Evolutionary conservation across 2,113 vertebrate species (phyloP).

Genomic region (Cygnus buccinator): DNA sequence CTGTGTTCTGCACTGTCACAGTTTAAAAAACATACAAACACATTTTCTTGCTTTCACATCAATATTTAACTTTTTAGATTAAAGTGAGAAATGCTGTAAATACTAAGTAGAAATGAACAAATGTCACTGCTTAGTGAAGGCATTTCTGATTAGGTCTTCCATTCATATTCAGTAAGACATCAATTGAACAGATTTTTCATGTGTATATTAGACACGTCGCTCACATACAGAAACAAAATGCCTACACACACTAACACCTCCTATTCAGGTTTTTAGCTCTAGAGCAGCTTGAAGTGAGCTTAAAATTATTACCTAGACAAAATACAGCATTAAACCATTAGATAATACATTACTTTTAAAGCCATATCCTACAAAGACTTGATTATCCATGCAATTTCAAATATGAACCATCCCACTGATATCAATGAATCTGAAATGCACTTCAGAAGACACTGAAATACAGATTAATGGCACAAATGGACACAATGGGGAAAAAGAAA

Average conservation of each 20-base stretch:
- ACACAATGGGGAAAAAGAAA: not conserved
- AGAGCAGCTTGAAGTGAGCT: not conserved
- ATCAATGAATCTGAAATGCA: not conserved
- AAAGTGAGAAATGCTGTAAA: not conserved
- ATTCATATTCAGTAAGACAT: not conserved
- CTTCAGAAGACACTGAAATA: not conserved
- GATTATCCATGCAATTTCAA: not conserved
- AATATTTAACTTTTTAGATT: not conserved
- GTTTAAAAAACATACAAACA: not conserved
- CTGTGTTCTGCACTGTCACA: not conserved
- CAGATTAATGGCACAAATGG: not conserved
- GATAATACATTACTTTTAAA: not conserved
- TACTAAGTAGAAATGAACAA: not conserved
- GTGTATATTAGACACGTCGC: not conserved
- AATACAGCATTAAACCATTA: not conserved
- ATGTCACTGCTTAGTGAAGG: fast-evolving
- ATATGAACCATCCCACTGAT: not conserved
- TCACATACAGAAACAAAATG: not conserved
- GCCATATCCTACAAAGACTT: not conserved
- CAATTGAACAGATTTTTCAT: not conserved
- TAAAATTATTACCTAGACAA: not conserved
- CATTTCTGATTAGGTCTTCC: not conserved
- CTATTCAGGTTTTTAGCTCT: not conserved
- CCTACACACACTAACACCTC: not conserved
- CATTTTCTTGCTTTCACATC: not conserved